A percentile compares a stretch with the other conserved stretches of the same genome.
Evolutionary conservation across 2,888 invertebrate species (phyloP).

Genomic region (Cataglyphis cursor): DNA sequence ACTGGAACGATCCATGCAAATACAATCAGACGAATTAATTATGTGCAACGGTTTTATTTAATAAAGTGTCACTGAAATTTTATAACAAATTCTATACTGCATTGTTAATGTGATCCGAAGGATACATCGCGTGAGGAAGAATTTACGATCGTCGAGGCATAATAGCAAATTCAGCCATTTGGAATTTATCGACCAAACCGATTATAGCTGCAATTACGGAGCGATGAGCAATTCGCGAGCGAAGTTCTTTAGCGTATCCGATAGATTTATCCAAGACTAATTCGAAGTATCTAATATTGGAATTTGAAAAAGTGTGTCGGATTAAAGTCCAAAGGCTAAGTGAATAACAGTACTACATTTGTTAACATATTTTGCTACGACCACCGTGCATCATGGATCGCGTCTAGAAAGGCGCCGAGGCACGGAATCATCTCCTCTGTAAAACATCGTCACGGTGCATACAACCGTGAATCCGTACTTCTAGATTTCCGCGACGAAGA

Average conservation of each 20-base stretch:
- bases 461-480: conserved; percentile 47
- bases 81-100: background rate
- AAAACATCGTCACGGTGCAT: conserved; percentile 50
- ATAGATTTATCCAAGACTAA: background rate
- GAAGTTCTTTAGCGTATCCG: background rate
- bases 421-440: conserved; percentile 29
- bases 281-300: background rate
- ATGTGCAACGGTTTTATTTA: background rate
- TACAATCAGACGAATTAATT: conserved; percentile 42
- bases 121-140: background rate
- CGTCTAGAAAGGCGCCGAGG: conserved; percentile 5
- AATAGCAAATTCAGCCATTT: background rate
- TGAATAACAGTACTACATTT: conserved; percentile 32
- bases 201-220: background rate
- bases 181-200: background rate
- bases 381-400: background rate
- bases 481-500: conserved; percentile 45
- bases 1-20: conserved; percentile 8
- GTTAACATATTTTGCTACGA: conserved; percentile 31
- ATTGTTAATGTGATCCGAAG: background rate
- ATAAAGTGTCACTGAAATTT: conserved; percentile 27
- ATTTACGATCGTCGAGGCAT: background rate
- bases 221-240: background rate
- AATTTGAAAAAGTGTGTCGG: conserved; percentile 25
- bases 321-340: conserved; percentile 23